Conservation (phyloP, 64 coral and sea anemone genomes). For the Montipora sp. region DNA sequence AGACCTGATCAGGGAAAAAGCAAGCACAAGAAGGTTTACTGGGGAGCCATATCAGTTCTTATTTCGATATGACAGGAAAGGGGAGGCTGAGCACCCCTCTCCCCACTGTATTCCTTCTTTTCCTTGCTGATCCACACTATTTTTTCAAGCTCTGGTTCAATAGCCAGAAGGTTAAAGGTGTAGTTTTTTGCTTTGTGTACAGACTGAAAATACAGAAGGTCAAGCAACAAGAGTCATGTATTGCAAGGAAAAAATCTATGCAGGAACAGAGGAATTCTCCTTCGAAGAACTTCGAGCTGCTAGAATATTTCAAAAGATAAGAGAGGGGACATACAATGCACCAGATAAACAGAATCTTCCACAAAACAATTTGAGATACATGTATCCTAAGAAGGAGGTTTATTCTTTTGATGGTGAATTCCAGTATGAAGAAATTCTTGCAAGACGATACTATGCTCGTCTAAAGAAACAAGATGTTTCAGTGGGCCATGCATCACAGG, state of each 20-base stretch:
- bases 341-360: background rate
- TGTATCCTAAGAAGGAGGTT: conserved; percentile 95
- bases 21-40: too few species aligned
- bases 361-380: conserved; percentile 50
- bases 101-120: too few species aligned
- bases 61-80: too few species aligned
- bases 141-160: too few species aligned
- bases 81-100: too few species aligned
- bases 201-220: conserved; percentile 70
- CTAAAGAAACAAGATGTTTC: background rate
- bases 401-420: conserved; percentile 85
- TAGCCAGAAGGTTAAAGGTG: background rate
- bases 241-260: conserved; percentile 93
- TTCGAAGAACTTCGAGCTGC: conserved; percentile 90
- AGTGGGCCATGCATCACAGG: background rate
- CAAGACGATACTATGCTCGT: conserved; percentile 68
- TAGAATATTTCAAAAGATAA: conserved; percentile 58
- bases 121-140: too few species aligned
- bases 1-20: too few species aligned
- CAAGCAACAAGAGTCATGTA: conserved; percentile 86
- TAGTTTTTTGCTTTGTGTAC: background rate
- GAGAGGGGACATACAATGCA: conserved; percentile 20
- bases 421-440: conserved; percentile 89
- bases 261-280: conserved; percentile 93
- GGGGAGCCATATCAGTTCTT: too few species aligned